Conservation (phyloP, 1,140 invertebrate species). For the Diorhabda sublineata region DNA sequence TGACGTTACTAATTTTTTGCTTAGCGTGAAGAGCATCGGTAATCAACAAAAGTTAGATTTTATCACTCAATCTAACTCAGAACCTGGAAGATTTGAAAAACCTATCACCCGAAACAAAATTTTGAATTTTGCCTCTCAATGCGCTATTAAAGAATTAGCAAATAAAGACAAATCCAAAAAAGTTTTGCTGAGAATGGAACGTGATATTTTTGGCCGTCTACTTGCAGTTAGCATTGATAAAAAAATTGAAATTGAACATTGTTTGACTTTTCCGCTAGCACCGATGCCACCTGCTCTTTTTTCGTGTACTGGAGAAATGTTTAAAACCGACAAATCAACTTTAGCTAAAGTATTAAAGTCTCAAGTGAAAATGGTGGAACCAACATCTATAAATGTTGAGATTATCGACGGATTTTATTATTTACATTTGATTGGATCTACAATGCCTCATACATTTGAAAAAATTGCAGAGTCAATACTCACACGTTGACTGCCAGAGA, state of each 20-base stretch:
- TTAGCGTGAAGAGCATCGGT: constrained; percentile 7
- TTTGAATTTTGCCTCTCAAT: constrained; percentile 27
- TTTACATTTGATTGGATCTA: constrained; percentile 15
- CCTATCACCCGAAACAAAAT: constrained; percentile 28
- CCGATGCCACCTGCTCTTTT: constrained; percentile 35
- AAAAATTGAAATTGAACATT: constrained; percentile 23
- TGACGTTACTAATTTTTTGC: constrained; percentile 12
- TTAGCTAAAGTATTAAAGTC: constrained; percentile 27
- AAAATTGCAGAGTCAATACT: constrained; percentile 20
- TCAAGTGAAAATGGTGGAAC: constrained; percentile 11
- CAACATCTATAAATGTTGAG: constrained; percentile 8
- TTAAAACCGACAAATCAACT: constrained; percentile 33
- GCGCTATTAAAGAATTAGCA: constrained; percentile 23
- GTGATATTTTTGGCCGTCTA: constrained; percentile 39
- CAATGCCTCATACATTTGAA: constrained; percentile 16
- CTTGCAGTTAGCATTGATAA: constrained; percentile 36
- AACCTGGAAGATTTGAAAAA: constrained; percentile 32
- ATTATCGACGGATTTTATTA: constrained; percentile 14
- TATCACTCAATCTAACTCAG: constrained; percentile 26
- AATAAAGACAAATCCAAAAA: constrained; percentile 33
- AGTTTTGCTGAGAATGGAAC: constrained; percentile 35
- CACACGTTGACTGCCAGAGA: too few species aligned
- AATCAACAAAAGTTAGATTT: constrained; percentile 23
- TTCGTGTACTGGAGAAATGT: constrained; percentile 32
- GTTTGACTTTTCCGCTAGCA: constrained; percentile 25